Percentiles rank a stretch among this genome's conserved stretches.
phyloP scores from a whole-genome alignment of 2,113 vertebrate species.

The Leptobrachium leishanense region DNA sequence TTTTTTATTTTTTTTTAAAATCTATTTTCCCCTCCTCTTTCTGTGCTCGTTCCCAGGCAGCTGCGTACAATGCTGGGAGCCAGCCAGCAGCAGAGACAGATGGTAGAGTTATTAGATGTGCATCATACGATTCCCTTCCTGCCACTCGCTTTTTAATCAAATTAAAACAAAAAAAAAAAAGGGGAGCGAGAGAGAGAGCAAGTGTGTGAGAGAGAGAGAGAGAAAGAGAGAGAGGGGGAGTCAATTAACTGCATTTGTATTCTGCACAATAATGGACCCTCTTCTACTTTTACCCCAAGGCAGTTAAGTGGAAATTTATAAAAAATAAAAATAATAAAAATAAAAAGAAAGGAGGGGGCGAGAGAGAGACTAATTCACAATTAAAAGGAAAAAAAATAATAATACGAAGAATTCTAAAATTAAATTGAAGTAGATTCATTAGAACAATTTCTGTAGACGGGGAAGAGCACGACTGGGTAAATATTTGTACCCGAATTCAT shows the following conservation, averaged over 20 bases:
- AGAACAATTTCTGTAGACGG: background rate
- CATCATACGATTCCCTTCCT: slow-evolving; percentile 92
- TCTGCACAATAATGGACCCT: slow-evolving; percentile 75
- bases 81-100: slow-evolving; percentile 92
- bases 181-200: slow-evolving; percentile 45
- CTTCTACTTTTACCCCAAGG: slow-evolving; percentile 74
- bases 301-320: slow-evolving; percentile 61
- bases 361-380: slow-evolving; percentile 48
- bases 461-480: background rate
- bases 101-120: slow-evolving; percentile 98
- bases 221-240: slow-evolving; percentile 68
- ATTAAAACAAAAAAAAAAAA: slow-evolving; percentile 84
- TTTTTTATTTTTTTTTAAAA: slow-evolving; percentile 9
- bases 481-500: background rate
- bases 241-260: slow-evolving; percentile 81
- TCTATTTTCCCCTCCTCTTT: slow-evolving; percentile 43
- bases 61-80: slow-evolving; percentile 91
- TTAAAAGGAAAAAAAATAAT: slow-evolving; percentile 10
- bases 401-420: background rate
- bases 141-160: slow-evolving; percentile 97
- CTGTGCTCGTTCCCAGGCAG: slow-evolving; percentile 76
- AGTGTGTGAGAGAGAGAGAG: slow-evolving; percentile 32
- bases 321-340: too few species aligned
- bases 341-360: slow-evolving; percentile 48
- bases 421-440: background rate